Base-by-base conservation (phyloP, 2,113 vertebrate species). In the Clupea harengus region DNA sequence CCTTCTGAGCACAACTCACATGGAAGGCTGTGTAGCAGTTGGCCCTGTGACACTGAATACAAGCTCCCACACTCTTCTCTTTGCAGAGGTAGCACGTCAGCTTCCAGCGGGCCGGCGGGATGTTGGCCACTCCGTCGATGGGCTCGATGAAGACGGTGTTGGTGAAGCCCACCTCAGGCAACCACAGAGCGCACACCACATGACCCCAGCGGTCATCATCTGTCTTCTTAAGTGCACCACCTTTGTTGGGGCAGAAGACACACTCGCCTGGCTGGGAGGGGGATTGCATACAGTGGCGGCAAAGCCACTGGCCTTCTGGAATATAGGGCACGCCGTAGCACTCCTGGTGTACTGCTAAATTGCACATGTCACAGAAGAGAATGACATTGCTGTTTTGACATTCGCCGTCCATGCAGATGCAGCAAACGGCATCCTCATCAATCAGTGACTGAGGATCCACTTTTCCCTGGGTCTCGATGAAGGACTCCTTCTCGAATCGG, bases 21-120 rank as follows among this genome's bases (percentile, higher is more conserved):
- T 99, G 98, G 93, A 99, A 99, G 89, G 98, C 98, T 0, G 97
- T 96, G 91, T 99, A 99, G 92, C 98, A 99, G 93, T 99, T 99
- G 85, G 97, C 96, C 88, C 96, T 97, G 93, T 99, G 97, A 91
- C 98, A 99, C 95, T 99, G 98, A 91, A 99, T 99, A 90, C 98
- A 99, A 81, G 98, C 98, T 4, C 98, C 98, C 20, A 95, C 95
- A 0, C 98, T 97, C 91, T 98, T 98, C 94, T 98, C 97, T 92
- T 98, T 99, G 89, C 98, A 99, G 92, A 99, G 96, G 95, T 99
- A 99, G 94, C 98, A 99, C 0, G 98, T 99, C 87, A 99, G 95
- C 91, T 97, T 98, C 98, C 98, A 99, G 91, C 98, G 96, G 4
- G 98, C 98, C 0, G 98, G 97, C 2, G 98, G 98, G 92, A 99